A percentile compares a stretch with the other conserved stretches of the same genome.
phyloP scores from a whole-genome alignment of 2,797 vertebrate species.

The Acipenser oxyrinchus region DNA sequence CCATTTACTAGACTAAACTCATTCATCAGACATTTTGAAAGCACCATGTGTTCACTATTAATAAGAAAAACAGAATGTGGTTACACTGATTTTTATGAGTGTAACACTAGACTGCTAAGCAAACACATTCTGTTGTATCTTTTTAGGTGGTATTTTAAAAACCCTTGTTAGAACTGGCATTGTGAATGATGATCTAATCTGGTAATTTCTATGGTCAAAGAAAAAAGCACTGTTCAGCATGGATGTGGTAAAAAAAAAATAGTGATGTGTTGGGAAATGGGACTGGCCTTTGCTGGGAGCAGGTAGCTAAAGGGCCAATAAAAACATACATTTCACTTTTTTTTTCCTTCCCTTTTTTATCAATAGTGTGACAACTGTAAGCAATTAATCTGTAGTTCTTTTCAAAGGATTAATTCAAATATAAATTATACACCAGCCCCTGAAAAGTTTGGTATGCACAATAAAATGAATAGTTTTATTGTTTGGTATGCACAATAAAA shows the following conservation, averaged over 20 bases:
- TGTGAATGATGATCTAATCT: background rate
- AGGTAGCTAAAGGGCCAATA: background rate
- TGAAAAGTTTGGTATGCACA: no score
- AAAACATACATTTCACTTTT: background rate
- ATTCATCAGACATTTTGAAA: background rate
- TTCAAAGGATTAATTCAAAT: background rate
- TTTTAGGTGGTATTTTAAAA: background rate
- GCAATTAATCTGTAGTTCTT: background rate
- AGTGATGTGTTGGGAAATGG: background rate
- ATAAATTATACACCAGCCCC: no score
- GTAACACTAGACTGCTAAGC: background rate
- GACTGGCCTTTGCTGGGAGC: background rate
- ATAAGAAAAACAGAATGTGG: background rate
- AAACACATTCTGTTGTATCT: background rate
- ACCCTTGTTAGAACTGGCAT: slow-evolving; percentile 1
- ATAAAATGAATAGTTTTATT: no score
- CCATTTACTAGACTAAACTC: background rate
- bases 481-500: no score
- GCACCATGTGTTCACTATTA: background rate
- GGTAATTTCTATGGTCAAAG: background rate
- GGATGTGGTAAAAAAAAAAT: background rate
- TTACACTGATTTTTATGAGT: background rate
- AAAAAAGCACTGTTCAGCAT: background rate
- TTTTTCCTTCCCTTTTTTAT: no score
- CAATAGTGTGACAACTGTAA: background rate